Conservation (phyloP, 2,888 invertebrate genomes). For the Drosophila rellima region DNA sequence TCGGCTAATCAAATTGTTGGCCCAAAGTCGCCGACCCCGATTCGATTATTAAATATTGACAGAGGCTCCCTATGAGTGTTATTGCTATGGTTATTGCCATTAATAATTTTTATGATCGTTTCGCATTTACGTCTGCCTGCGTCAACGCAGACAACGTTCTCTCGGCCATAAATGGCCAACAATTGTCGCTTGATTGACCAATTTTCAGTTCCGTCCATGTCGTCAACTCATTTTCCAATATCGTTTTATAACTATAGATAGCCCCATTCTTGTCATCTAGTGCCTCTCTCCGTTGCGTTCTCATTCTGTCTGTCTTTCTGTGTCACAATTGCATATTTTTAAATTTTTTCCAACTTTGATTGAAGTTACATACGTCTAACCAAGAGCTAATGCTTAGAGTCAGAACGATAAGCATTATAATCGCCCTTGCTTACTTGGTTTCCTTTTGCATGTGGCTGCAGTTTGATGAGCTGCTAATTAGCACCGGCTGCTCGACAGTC, state of each 20-base stretch:
- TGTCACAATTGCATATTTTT: constrained; percentile 29
- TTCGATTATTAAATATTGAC: constrained; percentile 58
- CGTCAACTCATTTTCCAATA: constrained; percentile 58
- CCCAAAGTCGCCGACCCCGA: constrained; percentile 53
- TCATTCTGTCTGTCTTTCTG: constrained; percentile 28
- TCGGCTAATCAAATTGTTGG: constrained; percentile 54
- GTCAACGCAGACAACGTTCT: constrained; percentile 11
- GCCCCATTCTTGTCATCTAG: not conserved
- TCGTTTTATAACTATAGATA: constrained; percentile 28
- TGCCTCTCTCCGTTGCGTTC: constrained; percentile 2
- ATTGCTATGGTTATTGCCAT: constrained; percentile 28
- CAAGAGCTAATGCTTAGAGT: constrained; percentile 16
- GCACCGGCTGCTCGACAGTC: constrained; percentile 55
- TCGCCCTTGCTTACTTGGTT: constrained; percentile 13
- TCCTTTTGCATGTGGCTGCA: constrained; percentile 66
- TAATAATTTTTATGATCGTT: constrained; percentile 25
- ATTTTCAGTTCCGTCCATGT: constrained; percentile 49
- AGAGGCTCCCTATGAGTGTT: constrained; percentile 7
- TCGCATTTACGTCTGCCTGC: constrained; percentile 8
- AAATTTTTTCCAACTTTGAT: constrained; percentile 33
- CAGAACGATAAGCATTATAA: constrained; percentile 9
- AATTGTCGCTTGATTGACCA: constrained; percentile 77
- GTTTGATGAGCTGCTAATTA: constrained; percentile 80
- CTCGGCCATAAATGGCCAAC: constrained; percentile 60
- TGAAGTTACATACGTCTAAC: constrained; percentile 23